These are phyloP conservation scores for Drosophila nr. perissopoda DNA, from an alignment of 2,888 invertebrate species.

Conservation along the genomic window DNA sequence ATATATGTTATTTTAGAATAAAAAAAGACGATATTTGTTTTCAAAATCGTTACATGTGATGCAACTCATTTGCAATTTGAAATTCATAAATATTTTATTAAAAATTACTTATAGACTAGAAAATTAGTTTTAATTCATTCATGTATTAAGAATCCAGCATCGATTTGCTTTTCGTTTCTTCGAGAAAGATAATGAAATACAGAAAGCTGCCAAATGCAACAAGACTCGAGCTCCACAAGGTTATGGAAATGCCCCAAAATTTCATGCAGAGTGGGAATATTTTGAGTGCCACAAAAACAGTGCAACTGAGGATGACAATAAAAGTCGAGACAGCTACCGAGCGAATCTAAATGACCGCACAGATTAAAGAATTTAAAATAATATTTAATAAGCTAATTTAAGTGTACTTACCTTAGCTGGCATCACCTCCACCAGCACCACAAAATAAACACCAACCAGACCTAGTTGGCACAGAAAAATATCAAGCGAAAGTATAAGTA, in stretches of 20 bases:
- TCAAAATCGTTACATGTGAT: background rate
- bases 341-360: slow-evolving; percentile 69
- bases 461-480: slow-evolving; percentile 76
- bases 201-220: slow-evolving; percentile 62
- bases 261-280: slow-evolving; percentile 72
- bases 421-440: slow-evolving; percentile 77
- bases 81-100: background rate
- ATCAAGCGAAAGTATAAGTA: slow-evolving; percentile 65
- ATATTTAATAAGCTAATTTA: background rate
- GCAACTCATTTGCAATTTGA: background rate
- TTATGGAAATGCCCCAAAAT: slow-evolving; percentile 60
- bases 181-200: slow-evolving; percentile 65
- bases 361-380: background rate
- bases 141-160: slow-evolving; percentile 49
- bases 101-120: background rate
- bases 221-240: slow-evolving; percentile 72
- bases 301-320: slow-evolving; percentile 60
- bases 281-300: slow-evolving; percentile 67
- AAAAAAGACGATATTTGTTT: background rate
- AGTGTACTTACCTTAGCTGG: slow-evolving; percentile 72
- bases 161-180: slow-evolving; percentile 80
- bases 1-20: background rate
- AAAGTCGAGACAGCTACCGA: slow-evolving; percentile 62
- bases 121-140: background rate
- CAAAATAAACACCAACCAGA: slow-evolving; percentile 71